Evolutionary conservation across 2,113 vertebrate species (phyloP).

Genomic region (Cynoglossus semilaevis): DNA sequence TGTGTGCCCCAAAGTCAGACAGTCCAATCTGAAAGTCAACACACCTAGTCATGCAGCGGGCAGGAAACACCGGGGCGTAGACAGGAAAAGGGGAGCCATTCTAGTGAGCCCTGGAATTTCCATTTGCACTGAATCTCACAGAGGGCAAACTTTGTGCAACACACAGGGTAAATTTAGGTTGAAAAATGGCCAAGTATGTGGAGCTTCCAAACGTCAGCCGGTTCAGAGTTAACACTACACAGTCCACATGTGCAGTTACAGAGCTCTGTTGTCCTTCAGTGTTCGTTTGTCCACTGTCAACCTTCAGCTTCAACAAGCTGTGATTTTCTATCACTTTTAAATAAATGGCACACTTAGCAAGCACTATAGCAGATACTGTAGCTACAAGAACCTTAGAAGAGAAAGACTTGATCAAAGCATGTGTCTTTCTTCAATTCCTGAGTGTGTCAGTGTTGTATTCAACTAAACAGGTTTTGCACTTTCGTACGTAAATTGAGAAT

Average conservation of each 20-base stretch:
- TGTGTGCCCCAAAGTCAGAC: conserved; percentile 46
- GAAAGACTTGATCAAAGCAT: too few species aligned
- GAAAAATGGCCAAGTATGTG: conserved; percentile 35
- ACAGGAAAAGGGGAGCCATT: conserved; percentile 73
- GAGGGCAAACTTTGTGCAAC: conserved; percentile 37
- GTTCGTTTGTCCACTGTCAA: not conserved
- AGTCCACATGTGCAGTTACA: not conserved
- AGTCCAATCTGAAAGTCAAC: conserved; percentile 64
- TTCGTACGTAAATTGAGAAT: too few species aligned
- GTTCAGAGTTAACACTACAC: conserved; percentile 6
- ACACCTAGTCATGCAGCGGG: conserved; percentile 63
- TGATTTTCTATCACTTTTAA: too few species aligned
- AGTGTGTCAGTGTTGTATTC: too few species aligned
- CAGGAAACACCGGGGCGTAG: conserved; percentile 75
- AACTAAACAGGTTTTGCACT: too few species aligned
- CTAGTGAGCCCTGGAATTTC: conserved; percentile 70
- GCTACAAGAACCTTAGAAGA: too few species aligned
- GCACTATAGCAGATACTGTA: too few species aligned
- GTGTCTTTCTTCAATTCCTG: too few species aligned
- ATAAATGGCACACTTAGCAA: too few species aligned
- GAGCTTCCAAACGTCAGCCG: conserved; percentile 41
- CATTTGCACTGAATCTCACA: conserved; percentile 59
- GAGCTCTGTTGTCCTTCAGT: conserved; percentile 1
- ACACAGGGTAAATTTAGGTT: conserved; percentile 30
- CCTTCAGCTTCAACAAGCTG: not conserved